Evolutionary conservation across 2,888 invertebrate species (phyloP).

Genomic region (Platypus cylindrus): DNA sequence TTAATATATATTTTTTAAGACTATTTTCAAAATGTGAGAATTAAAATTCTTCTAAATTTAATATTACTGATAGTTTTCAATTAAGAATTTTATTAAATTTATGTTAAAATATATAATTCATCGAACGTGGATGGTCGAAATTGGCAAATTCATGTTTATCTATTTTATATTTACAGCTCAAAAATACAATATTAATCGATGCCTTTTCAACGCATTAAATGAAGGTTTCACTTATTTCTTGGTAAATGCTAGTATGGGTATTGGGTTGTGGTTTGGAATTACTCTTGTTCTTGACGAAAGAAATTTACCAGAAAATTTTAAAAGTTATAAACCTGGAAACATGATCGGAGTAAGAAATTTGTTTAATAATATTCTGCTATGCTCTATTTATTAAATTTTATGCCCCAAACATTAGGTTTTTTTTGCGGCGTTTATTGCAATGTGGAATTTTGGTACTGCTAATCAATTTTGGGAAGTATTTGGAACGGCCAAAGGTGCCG

Average conservation of each 20-base stretch:
- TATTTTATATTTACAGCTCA: constrained; percentile 46
- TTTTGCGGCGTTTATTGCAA: constrained; percentile 58
- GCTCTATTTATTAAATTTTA: no score
- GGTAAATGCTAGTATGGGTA: constrained; percentile 62
- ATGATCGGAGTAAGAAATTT: constrained; percentile 57
- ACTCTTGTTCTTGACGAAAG: constrained; percentile 48
- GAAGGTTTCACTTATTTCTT: constrained; percentile 65
- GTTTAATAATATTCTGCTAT: no score
- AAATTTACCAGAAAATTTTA: constrained; percentile 20
- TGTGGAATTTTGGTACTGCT: constrained; percentile 64
- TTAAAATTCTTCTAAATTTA: no score
- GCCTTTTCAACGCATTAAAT: constrained; percentile 55
- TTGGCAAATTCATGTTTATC: no score
- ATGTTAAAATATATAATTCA: no score
- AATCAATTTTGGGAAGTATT: constrained; percentile 68
- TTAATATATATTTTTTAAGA: no score
- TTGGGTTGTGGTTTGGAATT: constrained; percentile 79
- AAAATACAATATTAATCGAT: constrained; percentile 56
- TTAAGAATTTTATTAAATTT: no score
- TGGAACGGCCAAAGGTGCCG: constrained; percentile 65
- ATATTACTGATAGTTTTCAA: no score
- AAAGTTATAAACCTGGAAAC: constrained; percentile 46
- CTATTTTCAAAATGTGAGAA: no score
- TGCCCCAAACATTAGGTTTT: no score
- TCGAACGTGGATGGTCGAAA: no score